Conservation (phyloP, 53 echinoderm and acorn worm genomes). For the Luidia sarsii region DNA sequence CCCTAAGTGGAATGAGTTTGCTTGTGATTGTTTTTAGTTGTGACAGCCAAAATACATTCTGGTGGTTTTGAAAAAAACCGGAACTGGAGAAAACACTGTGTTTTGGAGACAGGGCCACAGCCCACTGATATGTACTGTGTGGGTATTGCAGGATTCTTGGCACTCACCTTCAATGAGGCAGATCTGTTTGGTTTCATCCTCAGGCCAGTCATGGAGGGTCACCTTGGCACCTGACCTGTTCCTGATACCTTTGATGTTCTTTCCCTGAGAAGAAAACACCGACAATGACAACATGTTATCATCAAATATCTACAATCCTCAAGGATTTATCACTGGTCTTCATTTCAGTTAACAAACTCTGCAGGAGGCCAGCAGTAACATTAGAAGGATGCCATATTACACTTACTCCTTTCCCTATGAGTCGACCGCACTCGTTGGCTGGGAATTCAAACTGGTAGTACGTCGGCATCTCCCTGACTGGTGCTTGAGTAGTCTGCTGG, state of each 20-base stretch:
- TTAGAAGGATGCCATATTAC: not conserved
- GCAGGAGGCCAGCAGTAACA: not conserved
- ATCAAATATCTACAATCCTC: too few species aligned
- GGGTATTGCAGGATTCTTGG: too few species aligned
- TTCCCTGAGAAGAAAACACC: conserved; percentile 69
- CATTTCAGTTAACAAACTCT: not conserved
- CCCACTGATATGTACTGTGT: not conserved
- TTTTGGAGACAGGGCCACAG: too few species aligned
- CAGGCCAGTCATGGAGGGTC: conserved; percentile 73
- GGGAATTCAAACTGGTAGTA: conserved; percentile 95
- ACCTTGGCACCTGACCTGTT: conserved; percentile 85
- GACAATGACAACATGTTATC: too few species aligned
- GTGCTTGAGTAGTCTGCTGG: conserved; percentile 45
- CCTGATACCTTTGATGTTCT: conserved; percentile 83
- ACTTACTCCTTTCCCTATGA: conserved; percentile 92
- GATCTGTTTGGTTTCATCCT: conserved; percentile 68
- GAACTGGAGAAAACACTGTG: too few species aligned
- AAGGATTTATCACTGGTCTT: too few species aligned
- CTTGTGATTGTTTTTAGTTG: too few species aligned
- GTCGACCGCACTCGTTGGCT: conserved; percentile 76
- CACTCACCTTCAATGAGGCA: conserved; percentile 81
- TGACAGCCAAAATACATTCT: too few species aligned
- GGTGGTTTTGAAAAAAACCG: too few species aligned
- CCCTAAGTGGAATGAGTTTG: too few species aligned
- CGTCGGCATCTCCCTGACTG: conserved; percentile 53